Conservation (phyloP, 2,113 vertebrate genomes). For the Rhinopomastus cyanomelas region DNA sequence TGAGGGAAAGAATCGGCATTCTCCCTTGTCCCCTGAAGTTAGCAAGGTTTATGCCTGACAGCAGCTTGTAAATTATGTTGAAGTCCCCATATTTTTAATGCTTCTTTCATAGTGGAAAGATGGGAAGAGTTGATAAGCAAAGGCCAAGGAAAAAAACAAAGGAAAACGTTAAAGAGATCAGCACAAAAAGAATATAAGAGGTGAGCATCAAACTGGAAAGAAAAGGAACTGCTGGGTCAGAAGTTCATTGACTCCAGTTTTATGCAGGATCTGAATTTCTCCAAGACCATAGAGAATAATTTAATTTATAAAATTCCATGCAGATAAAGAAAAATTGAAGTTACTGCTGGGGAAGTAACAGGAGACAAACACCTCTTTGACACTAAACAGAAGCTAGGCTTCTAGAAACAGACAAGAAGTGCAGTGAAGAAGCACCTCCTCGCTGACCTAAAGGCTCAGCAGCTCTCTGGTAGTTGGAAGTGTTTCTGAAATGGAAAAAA, state of each 20-base stretch:
- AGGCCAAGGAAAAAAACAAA: neutral
- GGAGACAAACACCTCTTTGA: neutral
- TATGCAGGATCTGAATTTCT: neutral
- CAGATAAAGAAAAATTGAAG: neutral
- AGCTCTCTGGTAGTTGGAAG: neutral
- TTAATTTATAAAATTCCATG: neutral
- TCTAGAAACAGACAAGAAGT: neutral
- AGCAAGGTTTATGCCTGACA: neutral
- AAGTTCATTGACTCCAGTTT: neutral
- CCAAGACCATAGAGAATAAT: neutral
- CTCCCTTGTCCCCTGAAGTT: neutral
- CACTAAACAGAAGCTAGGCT: neutral
- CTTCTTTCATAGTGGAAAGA: neutral
- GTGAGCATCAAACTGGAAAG: neutral
- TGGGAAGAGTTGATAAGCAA: neutral
- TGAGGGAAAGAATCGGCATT: neutral
- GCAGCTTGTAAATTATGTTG: neutral
- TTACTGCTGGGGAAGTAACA: neutral
- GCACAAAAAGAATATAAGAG: neutral
- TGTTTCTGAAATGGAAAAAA: neutral
- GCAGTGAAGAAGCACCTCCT: neutral
- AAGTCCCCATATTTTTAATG: neutral
- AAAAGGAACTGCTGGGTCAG: neutral
- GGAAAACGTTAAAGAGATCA: neutral
- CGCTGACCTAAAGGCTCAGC: neutral